A percentile compares a stretch with the other conserved stretches of the same genome.
Evolutionary conservation across 2,113 vertebrate species (phyloP).

Genomic region (Elephantulus edwardii): DNA sequence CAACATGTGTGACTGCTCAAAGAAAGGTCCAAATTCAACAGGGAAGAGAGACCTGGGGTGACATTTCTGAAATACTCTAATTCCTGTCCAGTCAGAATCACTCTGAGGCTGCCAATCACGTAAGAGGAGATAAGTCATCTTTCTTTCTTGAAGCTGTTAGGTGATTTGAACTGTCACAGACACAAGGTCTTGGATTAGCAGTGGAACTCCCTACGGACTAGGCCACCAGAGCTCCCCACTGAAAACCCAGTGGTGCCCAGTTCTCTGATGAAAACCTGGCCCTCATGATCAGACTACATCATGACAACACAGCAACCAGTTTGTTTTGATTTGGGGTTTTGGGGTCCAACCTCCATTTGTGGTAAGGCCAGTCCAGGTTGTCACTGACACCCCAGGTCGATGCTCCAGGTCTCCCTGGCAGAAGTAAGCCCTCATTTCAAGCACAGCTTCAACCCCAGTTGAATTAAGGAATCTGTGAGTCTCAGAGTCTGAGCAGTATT

Average conservation of each 20-base stretch:
- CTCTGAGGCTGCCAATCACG: too few species aligned
- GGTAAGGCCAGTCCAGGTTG: background rate
- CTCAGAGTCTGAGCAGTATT: constrained; percentile 39
- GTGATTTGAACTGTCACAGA: too few species aligned
- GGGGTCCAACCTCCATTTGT: background rate
- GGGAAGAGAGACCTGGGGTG: too few species aligned
- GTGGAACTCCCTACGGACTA: too few species aligned
- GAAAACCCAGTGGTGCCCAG: background rate
- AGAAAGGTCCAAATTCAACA: too few species aligned
- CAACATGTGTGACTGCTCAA: too few species aligned
- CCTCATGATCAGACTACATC: background rate
- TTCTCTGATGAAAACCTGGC: background rate
- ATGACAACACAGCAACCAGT: background rate
- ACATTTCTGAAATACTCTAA: too few species aligned
- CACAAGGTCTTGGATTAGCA: too few species aligned
- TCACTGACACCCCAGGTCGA: background rate
- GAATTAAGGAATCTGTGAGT: background rate
- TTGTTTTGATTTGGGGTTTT: background rate
- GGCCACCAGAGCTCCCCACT: too few species aligned
- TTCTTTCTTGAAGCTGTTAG: too few species aligned
- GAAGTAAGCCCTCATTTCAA: rapidly evolving
- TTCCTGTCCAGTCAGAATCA: too few species aligned
- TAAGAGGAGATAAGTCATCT: too few species aligned
- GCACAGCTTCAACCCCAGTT: background rate
- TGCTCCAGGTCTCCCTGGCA: rapidly evolving